Conservation (phyloP, 2,888 invertebrate species). For the Apamea sordens region DNA sequence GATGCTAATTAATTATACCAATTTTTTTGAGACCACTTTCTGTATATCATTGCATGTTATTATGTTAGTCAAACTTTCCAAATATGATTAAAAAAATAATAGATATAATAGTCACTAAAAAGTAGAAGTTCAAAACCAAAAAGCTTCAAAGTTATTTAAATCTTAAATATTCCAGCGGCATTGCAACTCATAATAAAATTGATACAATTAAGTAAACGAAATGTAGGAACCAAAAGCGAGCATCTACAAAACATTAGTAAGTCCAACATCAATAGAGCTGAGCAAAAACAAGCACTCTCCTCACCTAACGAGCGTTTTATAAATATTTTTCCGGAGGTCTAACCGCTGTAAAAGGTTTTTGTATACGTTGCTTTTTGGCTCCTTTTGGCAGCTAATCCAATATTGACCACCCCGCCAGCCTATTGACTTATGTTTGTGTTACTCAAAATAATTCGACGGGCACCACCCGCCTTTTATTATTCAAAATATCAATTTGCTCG, state of each 20-base stretch:
- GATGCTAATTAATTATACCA: neutral
- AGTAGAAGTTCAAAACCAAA: neutral
- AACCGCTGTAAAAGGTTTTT: conserved; percentile 90
- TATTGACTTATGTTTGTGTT: conserved; percentile 90
- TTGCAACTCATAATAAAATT: neutral
- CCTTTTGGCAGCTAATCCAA: conserved; percentile 90
- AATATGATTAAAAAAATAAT: neutral
- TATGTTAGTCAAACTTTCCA: neutral
- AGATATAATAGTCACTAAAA: neutral
- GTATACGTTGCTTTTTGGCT: conserved; percentile 91
- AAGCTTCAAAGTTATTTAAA: neutral
- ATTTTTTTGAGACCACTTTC: neutral
- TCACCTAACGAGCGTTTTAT: conserved; percentile 79
- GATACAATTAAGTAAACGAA: neutral
- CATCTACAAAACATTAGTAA: conserved; percentile 29
- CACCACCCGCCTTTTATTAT: conserved; percentile 87
- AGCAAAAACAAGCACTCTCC: conserved; percentile 77
- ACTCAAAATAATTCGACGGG: conserved; percentile 88
- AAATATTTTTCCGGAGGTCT: conserved; percentile 88
- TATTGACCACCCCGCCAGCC: conserved; percentile 89
- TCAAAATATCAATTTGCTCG: conserved; percentile 89
- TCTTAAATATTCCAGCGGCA: neutral
- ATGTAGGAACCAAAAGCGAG: conserved; percentile 17
- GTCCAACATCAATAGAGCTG: conserved; percentile 33
- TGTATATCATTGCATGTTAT: neutral